phyloP scores from a whole-genome alignment of 1,140 invertebrate species.

The Aphelenchoides fujianensis region DNA sequence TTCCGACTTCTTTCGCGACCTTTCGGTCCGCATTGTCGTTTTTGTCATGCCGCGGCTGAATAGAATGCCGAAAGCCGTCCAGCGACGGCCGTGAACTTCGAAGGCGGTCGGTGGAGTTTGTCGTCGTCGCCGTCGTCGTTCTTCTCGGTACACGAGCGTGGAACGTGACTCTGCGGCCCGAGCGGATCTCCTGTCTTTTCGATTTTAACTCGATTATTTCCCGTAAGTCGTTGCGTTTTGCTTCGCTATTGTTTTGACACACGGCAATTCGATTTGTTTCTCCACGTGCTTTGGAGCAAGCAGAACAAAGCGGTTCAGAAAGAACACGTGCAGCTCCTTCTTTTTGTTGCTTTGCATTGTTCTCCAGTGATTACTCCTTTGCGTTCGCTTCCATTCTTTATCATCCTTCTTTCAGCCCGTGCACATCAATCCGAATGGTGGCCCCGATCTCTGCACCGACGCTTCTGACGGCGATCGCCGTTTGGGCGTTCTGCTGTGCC shows the following conservation, averaged over 20 bases:
- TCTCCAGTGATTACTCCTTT: too few relatives aligned
- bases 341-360: too few relatives aligned
- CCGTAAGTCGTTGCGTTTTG: background rate
- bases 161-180: background rate
- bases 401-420: too few relatives aligned
- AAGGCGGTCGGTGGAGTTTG: background rate
- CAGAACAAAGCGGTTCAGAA: too few relatives aligned
- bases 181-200: background rate
- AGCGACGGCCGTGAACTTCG: background rate
- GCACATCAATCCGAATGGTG: too few relatives aligned
- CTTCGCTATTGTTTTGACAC: too few relatives aligned
- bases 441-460: background rate
- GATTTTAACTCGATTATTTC: slow-evolving; percentile 6
- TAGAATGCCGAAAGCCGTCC: background rate
- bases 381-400: too few relatives aligned
- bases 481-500: background rate
- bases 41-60: background rate
- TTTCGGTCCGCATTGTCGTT: too few relatives aligned
- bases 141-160: background rate
- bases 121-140: background rate
- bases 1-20: too few relatives aligned
- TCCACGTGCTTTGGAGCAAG: too few relatives aligned
- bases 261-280: too few relatives aligned
- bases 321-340: too few relatives aligned
- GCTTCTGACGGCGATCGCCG: background rate